Percentiles rank a stretch among this genome's conserved stretches.
Conservation (phyloP, 2,888 invertebrate species). For the Dendrolimus pini region DNA sequence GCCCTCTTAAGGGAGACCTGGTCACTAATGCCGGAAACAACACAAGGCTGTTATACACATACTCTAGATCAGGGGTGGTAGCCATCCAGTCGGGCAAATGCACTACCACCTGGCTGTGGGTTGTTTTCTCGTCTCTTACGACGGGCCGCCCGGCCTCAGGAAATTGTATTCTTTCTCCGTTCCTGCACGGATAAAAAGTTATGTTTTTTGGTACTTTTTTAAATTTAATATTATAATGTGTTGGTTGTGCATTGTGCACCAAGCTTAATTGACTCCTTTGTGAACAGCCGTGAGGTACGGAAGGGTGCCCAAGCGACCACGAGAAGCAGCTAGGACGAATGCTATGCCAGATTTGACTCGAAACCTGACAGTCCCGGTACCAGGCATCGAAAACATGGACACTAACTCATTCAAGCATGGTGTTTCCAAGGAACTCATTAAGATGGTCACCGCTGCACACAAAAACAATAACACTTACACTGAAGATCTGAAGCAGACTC, state of each 20-base stretch:
- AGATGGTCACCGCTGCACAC: conserved; percentile 81
- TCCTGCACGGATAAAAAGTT: too few relatives aligned
- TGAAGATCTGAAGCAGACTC: conserved; percentile 81
- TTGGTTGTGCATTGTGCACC: not conserved
- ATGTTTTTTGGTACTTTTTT: not conserved
- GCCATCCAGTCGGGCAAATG: too few relatives aligned
- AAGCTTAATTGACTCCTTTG: conserved; percentile 2
- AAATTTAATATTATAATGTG: not conserved
- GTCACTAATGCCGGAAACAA: too few relatives aligned
- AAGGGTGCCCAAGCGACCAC: conserved; percentile 94
- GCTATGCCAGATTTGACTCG: conserved; percentile 29
- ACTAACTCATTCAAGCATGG: conserved; percentile 21
- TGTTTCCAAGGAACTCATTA: conserved; percentile 49
- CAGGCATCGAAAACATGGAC: conserved; percentile 25
- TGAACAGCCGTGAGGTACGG: conserved; percentile 94
- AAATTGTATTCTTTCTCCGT: too few relatives aligned
- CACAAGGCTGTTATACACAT: too few relatives aligned
- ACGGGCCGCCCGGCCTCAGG: too few relatives aligned
- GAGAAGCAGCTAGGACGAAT: conserved; percentile 74
- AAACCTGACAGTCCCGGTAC: conserved; percentile 16
- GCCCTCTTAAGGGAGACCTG: too few relatives aligned
- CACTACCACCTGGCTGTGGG: too few relatives aligned
- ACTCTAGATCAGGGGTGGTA: too few relatives aligned
- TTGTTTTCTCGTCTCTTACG: too few relatives aligned
- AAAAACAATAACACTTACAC: conserved; percentile 92